A percentile compares a stretch with the other conserved stretches of the same genome.
These are phyloP conservation scores for Fragum fragum DNA, from an alignment of 2,888 invertebrate species.

Conservation along the genomic window DNA sequence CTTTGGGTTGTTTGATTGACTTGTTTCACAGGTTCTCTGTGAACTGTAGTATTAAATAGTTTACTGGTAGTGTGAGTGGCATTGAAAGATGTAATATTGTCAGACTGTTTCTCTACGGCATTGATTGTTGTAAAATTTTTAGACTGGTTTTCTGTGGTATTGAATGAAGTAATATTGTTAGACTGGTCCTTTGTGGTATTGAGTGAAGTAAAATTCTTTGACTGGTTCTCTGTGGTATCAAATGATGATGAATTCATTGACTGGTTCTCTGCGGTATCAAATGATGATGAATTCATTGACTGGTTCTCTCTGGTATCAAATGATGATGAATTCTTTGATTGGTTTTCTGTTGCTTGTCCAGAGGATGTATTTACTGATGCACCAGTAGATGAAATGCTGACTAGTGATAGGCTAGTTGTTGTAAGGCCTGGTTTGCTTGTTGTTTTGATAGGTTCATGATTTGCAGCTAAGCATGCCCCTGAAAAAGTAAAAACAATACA, in stretches of 20 bases:
- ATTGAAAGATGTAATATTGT: background rate
- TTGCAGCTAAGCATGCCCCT: background rate
- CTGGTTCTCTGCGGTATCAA: background rate
- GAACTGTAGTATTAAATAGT: background rate
- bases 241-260: too few relatives aligned
- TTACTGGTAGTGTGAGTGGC: background rate
- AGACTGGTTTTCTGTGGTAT: background rate
- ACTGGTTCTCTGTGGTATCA: background rate
- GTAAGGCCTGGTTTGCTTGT: background rate
- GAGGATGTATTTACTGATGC: background rate
- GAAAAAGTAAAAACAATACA: background rate
- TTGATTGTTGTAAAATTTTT: background rate
- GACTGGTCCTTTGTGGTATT: background rate
- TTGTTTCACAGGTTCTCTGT: background rate
- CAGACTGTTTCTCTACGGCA: background rate
- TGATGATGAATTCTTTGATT: too few relatives aligned
- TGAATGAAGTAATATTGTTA: background rate
- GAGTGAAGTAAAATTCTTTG: too few relatives aligned
- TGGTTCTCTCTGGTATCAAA: background rate
- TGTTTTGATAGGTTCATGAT: background rate
- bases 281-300: too few relatives aligned
- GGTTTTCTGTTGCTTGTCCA: too few relatives aligned
- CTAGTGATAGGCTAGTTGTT: background rate
- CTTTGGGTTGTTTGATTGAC: background rate
- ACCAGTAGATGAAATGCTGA: background rate